Evolutionary conservation across 64 coral and sea anemone species (phyloP).

Genomic region (Stylophora pistillata): DNA sequence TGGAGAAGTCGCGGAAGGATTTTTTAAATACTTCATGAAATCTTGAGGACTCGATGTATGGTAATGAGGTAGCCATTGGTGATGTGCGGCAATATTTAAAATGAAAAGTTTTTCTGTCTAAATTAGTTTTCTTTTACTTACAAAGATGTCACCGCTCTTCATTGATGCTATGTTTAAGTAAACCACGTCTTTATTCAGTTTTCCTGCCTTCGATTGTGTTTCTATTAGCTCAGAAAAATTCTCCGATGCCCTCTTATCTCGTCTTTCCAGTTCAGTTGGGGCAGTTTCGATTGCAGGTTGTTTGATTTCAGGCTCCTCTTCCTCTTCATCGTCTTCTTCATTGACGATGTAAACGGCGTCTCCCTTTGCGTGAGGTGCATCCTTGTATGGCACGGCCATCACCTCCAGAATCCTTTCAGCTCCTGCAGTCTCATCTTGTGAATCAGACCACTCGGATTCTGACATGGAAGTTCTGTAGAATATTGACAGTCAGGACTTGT

Average conservation of each 20-base stretch:
- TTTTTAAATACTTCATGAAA: not conserved
- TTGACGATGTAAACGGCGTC: conserved; percentile 29
- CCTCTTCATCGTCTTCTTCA: conserved; percentile 18
- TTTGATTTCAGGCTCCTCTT: not conserved
- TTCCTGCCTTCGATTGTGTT: conserved; percentile 44
- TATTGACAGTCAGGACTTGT: not conserved
- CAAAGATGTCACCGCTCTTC: conserved; percentile 90
- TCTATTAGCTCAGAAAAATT: conserved; percentile 68
- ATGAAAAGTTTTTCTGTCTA: too few relatives aligned
- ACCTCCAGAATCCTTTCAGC: conserved; percentile 61
- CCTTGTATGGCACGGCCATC: conserved; percentile 67
- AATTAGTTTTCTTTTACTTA: conserved; percentile 53
- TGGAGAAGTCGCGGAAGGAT: conserved; percentile 4
- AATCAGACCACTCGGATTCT: conserved; percentile 47
- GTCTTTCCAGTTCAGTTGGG: conserved; percentile 25
- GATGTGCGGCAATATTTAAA: too few relatives aligned
- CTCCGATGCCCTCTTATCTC: conserved; percentile 7
- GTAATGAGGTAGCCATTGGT: too few relatives aligned
- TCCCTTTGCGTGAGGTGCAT: conserved; percentile 75
- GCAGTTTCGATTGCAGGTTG: not conserved
- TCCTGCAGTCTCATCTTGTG: conserved; percentile 20
- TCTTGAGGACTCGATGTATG: too few relatives aligned
- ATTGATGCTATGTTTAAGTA: conserved; percentile 85
- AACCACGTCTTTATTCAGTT: conserved; percentile 72
- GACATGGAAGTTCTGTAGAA: too few relatives aligned